Evolutionary conservation across 2,888 invertebrate genomes (phyloP), one percentile per base, ranked within the genome.

Genomic region (Ophioninae sp.): DNA sequence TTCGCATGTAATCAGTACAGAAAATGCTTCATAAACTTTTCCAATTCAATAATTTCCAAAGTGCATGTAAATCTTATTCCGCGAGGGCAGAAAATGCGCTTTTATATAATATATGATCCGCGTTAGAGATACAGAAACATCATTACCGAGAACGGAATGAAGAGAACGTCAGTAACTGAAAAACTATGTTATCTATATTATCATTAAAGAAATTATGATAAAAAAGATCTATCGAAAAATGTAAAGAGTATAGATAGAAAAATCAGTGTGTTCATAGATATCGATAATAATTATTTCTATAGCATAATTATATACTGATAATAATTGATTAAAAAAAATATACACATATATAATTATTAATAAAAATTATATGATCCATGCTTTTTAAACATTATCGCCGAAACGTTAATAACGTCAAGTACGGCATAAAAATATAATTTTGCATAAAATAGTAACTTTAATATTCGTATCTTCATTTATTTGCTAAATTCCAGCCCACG

Each of bases 401-500:
- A 2, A 8, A 44, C 44, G 5, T 17, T 44, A 10, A 10, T 44
- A 50, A 17, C 50, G 13, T 0, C 17, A 17, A 50, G 17, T 50
- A 50, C 17, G 13, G 50, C 17, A 50, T 3, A 0, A 50, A 50
- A 2, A 17, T 50, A 17, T 50, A 6, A 6, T 13, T 50, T 50
- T 50, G 13, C 13, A 50, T 17, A 17, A 10, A 50, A 50, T 13
- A 13, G 50, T 13, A 50, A 50, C 13, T 50, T 17, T 13, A 13
- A 50, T 13, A n/a, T 50, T 30, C 30, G 0, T 2, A 7, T 56
- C 37, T 7, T 44, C 2, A 50, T 50, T 30, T 23, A 5, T 68
- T 21, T 30, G 2, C 30, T 23, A 0, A 50, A 30, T 68, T 68
- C 2, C 93, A 99, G 98, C 97, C 98, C 23, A 96, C 98, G 0